These are phyloP conservation scores for Drosophila aff. DNA, from an alignment of 1,140 invertebrate genomes.

Conservation along the genomic window DNA sequence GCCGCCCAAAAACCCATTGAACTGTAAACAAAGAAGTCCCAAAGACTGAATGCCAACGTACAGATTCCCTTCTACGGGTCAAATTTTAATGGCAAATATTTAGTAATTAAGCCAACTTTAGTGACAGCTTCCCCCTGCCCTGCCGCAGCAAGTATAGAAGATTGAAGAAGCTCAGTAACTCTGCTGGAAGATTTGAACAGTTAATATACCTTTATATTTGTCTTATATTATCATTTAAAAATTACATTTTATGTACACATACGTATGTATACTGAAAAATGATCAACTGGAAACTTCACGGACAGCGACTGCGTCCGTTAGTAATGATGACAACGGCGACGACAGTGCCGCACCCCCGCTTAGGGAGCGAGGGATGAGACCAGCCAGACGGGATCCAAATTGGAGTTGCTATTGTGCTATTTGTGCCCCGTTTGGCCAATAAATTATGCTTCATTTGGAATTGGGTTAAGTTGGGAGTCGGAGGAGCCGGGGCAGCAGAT, in stretches of 20 bases:
- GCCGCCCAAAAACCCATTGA: slow-evolving; percentile 58
- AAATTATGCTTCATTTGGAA: slow-evolving; percentile 76
- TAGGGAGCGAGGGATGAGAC: neutral
- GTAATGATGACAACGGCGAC: slow-evolving; percentile 47
- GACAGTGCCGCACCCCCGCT: slow-evolving; percentile 57
- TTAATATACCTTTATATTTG: neutral
- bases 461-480: slow-evolving; percentile 48
- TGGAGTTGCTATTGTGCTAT: slow-evolving; percentile 28
- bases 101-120: slow-evolving; percentile 22
- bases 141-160: neutral
- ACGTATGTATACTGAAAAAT: neutral
- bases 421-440: slow-evolving; percentile 35
- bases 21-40: slow-evolving; percentile 61
- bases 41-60: slow-evolving; percentile 23
- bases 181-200: neutral
- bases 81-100: slow-evolving; percentile 60
- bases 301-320: neutral
- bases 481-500: slow-evolving; percentile 18
- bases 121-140: slow-evolving; percentile 9
- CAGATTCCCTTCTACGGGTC: slow-evolving; percentile 61
- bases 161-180: neutral
- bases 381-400: neutral
- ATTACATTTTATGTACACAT: neutral
- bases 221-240: no score
- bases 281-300: neutral